These are phyloP conservation scores for Galeopsomyia nigrocyanea DNA, from an alignment of 2,888 invertebrate species.

Conservation along the genomic window DNA sequence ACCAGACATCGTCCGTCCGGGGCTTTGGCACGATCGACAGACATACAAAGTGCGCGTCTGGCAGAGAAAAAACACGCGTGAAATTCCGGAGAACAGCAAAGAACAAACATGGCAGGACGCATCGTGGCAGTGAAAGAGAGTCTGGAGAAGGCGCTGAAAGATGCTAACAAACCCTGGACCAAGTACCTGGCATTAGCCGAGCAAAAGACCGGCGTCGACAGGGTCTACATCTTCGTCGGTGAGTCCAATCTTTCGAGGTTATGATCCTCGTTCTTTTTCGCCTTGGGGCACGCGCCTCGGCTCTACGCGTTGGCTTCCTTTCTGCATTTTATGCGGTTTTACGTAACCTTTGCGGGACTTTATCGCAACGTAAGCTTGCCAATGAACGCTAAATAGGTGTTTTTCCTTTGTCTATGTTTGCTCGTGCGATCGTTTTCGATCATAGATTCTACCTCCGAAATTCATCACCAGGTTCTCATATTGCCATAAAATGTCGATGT, in stretches of 20 bases:
- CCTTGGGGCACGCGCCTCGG: background rate
- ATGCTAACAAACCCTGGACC: constrained; percentile 82
- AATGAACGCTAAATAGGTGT: background rate
- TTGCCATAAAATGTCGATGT: too few relatives aligned
- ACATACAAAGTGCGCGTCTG: background rate
- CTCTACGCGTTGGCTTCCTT: background rate
- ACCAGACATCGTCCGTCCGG: background rate
- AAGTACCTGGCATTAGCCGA: constrained; percentile 78
- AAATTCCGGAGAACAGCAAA: constrained; percentile 4
- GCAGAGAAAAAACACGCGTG: background rate
- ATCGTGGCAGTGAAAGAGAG: constrained; percentile 73
- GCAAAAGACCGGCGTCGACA: constrained; percentile 79
- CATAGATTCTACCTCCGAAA: too few relatives aligned
- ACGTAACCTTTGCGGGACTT: constrained; percentile 24
- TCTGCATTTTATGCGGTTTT: constrained; percentile 37
- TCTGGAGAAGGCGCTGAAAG: constrained; percentile 75
- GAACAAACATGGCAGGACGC: constrained; percentile 63
- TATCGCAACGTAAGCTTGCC: too few relatives aligned
- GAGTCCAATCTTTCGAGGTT: constrained; percentile 65
- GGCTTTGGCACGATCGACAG: background rate
- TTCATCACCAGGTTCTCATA: too few relatives aligned
- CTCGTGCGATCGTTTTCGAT: background rate
- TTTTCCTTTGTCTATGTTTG: background rate
- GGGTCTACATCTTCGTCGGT: constrained; percentile 85
- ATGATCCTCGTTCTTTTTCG: constrained; percentile 33